phyloP scores from a whole-genome alignment of 1,140 invertebrate species.

The Harpegnathos saltator region DNA sequence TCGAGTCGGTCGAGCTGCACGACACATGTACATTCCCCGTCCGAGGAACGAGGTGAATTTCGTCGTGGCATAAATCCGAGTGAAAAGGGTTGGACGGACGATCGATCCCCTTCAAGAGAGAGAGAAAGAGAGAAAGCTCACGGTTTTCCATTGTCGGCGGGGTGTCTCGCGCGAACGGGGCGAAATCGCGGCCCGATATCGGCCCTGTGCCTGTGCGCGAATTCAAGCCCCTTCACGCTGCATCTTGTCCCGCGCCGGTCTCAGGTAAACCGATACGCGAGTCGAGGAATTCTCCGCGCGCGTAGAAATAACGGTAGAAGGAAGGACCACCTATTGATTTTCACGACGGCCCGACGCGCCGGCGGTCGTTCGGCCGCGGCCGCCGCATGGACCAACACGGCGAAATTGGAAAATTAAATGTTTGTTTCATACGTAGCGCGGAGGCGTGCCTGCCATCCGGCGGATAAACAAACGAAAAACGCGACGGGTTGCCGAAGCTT shows the following conservation, averaged over 20 bases:
- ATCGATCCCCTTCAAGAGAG: conserved; percentile 22
- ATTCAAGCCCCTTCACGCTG: neutral
- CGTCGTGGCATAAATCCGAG: conserved; percentile 28
- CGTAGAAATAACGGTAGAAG: conserved; percentile 34
- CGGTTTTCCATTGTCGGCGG: neutral
- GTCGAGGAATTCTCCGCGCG: neutral
- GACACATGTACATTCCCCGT: neutral
- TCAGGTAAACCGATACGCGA: conserved; percentile 2
- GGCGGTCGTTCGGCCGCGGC: neutral
- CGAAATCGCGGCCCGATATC: conserved; percentile 29
- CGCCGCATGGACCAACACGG: neutral
- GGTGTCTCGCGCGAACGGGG: conserved; percentile 7
- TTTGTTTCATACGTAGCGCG: conserved; percentile 39
- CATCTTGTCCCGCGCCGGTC: conserved; percentile 8
- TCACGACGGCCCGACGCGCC: too few relatives aligned
- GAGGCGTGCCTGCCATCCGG: neutral
- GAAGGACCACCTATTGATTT: conserved; percentile 39
- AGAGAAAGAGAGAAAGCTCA: too few relatives aligned
- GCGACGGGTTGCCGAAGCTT: neutral
- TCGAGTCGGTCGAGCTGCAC: neutral
- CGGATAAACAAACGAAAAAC: conserved; percentile 45
- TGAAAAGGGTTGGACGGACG: conserved; percentile 13
- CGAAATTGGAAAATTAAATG: conserved; percentile 52
- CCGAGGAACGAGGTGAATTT: conserved; percentile 6
- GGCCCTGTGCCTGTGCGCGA: too few relatives aligned